A percentile compares a stretch with the other conserved stretches of the same genome.
These are phyloP conservation scores for Acleris holmiana DNA, from an alignment of 2,888 invertebrate genomes.

Conservation along the genomic window DNA sequence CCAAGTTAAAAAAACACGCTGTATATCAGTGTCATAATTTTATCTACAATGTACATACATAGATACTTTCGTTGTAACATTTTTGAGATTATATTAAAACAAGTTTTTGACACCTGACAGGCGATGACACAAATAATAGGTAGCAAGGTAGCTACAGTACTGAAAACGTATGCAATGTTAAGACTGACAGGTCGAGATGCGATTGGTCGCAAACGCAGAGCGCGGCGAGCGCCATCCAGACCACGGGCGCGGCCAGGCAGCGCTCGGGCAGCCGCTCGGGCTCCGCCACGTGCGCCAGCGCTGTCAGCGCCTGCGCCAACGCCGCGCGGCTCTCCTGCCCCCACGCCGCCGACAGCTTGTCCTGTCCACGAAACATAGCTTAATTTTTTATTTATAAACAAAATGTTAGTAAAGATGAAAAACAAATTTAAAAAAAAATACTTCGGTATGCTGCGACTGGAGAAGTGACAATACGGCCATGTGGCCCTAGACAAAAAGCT, in stretches of 20 bases:
- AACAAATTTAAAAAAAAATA: too few relatives aligned
- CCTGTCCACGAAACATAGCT: conserved; percentile 79
- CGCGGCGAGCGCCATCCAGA: conserved; percentile 97
- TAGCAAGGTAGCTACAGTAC: not conserved
- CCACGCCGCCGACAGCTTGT: conserved; percentile 94
- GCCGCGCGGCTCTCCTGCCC: conserved; percentile 93
- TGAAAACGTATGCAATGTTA: not conserved
- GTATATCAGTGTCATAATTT: too few relatives aligned
- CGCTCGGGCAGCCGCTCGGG: conserved; percentile 88
- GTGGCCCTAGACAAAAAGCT: too few relatives aligned
- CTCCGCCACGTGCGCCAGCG: conserved; percentile 92
- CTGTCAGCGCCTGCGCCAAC: conserved; percentile 93
- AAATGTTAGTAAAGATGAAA: not conserved
- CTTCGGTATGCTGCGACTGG: too few relatives aligned
- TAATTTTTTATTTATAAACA: not conserved
- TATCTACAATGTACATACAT: too few relatives aligned
- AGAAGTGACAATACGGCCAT: too few relatives aligned
- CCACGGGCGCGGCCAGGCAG: conserved; percentile 92
- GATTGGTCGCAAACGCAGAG: conserved; percentile 96
- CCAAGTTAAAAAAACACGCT: too few relatives aligned
- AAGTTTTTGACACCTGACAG: too few relatives aligned
- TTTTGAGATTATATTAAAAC: too few relatives aligned
- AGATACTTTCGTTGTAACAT: too few relatives aligned
- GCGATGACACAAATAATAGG: too few relatives aligned
- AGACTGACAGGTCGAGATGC: conserved; percentile 88